A percentile compares a stretch with the other conserved stretches of the same genome.
Evolutionary conservation across 2,113 vertebrate genomes (phyloP).

Genomic region (Platichthys flesus): DNA sequence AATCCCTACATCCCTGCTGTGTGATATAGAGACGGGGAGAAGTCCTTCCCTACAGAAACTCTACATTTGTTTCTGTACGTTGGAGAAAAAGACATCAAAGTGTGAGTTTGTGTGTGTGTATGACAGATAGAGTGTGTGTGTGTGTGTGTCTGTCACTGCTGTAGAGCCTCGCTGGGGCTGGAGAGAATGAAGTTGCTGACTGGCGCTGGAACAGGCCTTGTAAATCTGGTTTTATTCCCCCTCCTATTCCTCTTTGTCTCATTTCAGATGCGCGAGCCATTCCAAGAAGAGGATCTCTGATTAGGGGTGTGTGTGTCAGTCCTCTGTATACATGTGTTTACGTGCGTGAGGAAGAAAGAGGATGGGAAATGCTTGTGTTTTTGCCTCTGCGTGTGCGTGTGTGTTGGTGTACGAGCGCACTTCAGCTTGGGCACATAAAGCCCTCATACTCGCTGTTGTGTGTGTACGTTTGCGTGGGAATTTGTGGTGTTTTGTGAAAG

Average conservation of each 20-base stretch:
- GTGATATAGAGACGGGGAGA: constrained; percentile 7
- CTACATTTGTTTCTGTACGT: constrained; percentile 27
- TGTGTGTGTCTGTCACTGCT: constrained; percentile 39
- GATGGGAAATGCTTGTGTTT: constrained; percentile 18
- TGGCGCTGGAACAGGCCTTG: constrained; percentile 52
- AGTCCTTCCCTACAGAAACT: constrained; percentile 7
- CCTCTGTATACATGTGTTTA: constrained; percentile 20
- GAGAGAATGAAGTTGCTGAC: constrained; percentile 70
- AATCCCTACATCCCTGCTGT: constrained; percentile 3
- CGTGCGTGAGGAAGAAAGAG: constrained; percentile 17
- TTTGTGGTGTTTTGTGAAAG: constrained; percentile 60
- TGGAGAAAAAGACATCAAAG: constrained; percentile 37
- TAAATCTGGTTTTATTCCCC: constrained; percentile 68
- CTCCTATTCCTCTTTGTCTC: constrained; percentile 56
- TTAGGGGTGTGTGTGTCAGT: constrained; percentile 28
- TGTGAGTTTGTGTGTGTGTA: constrained; percentile 7
- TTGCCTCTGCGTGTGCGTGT: constrained; percentile 5
- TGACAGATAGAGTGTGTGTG: background rate
- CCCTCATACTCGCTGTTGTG: constrained; percentile 42
- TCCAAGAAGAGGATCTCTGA: constrained; percentile 57
- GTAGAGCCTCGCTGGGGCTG: constrained; percentile 29
- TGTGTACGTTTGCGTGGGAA: constrained; percentile 50
- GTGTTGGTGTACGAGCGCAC: constrained; percentile 7
- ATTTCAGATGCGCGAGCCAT: constrained; percentile 46
- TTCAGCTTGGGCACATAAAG: constrained; percentile 35